Conservation (phyloP, 2,113 vertebrate genomes). For the Abramis brama region DNA sequence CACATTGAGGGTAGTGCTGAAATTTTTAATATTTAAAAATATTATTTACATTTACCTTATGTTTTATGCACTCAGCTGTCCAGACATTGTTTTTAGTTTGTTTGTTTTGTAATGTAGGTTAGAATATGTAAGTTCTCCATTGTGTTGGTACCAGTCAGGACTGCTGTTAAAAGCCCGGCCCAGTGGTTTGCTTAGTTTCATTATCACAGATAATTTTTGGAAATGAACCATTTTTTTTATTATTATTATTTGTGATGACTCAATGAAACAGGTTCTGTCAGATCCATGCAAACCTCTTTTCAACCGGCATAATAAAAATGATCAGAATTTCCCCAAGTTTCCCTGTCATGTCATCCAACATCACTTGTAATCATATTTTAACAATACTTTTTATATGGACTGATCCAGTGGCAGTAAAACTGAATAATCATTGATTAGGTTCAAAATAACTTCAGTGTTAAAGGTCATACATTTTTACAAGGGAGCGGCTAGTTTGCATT, state of each 20-base stretch:
- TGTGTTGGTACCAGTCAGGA: neutral
- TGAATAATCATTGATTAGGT: conserved; percentile 11
- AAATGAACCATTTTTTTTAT: neutral
- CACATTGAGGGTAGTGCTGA: neutral
- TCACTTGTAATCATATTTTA: neutral
- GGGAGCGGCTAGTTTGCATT: neutral
- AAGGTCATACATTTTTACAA: neutral
- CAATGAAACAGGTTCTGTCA: neutral
- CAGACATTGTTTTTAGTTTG: too few relatives aligned
- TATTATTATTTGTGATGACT: neutral
- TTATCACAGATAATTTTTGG: neutral
- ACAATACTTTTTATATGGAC: neutral
- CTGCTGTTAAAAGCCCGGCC: neutral
- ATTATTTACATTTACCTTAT: neutral
- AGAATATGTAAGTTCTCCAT: neutral
- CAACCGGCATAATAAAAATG: neutral
- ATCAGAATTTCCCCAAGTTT: conserved; percentile 10
- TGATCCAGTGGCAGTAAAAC: neutral
- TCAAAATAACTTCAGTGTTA: neutral
- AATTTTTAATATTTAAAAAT: neutral
- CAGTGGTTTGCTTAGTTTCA: neutral
- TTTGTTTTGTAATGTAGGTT: neutral
- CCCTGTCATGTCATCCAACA: neutral
- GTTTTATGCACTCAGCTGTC: too few relatives aligned
- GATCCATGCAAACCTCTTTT: neutral